phyloP scores from a whole-genome alignment of 1,140 invertebrate species.

The Drosophila pandora region DNA sequence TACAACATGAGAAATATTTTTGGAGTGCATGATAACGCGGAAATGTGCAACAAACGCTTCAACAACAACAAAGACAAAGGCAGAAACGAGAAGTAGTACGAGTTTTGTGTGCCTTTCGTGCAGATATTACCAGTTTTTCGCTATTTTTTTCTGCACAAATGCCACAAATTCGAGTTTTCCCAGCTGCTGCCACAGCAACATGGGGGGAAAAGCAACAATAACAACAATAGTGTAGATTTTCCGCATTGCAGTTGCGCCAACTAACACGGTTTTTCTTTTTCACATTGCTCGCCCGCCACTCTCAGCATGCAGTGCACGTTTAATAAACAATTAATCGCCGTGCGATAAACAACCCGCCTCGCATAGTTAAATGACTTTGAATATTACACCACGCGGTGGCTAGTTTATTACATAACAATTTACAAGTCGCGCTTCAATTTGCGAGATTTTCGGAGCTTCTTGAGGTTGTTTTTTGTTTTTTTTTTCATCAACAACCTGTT shows the following conservation, averaged over 20 bases:
- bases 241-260: slow-evolving; percentile 69
- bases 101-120: slow-evolving; percentile 54
- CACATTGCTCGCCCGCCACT: slow-evolving; percentile 16
- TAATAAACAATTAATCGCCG: slow-evolving; percentile 77
- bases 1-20: slow-evolving; percentile 5
- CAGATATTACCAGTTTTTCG: slow-evolving; percentile 70
- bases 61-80: slow-evolving; percentile 12
- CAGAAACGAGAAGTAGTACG: slow-evolving; percentile 34
- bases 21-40: slow-evolving; percentile 48
- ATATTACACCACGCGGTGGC: slow-evolving; percentile 52
- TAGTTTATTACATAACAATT: slow-evolving; percentile 57
- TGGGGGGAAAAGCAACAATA: slow-evolving; percentile 11
- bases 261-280: slow-evolving; percentile 65
- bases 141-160: slow-evolving; percentile 43
- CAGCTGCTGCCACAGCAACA: slow-evolving; percentile 61
- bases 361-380: slow-evolving; percentile 42
- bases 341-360: slow-evolving; percentile 60
- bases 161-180: slow-evolving; percentile 68
- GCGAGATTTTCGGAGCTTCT: slow-evolving; percentile 21
- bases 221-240: slow-evolving; percentile 57
- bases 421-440: slow-evolving; percentile 53
- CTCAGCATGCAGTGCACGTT: slow-evolving; percentile 61
- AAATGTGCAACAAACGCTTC: slow-evolving; percentile 48
- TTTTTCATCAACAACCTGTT: slow-evolving; percentile 52
- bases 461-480: slow-evolving; percentile 23